Evolutionary conservation across 1,140 invertebrate species (phyloP).

Genomic region (Globodera rostochiensis): DNA sequence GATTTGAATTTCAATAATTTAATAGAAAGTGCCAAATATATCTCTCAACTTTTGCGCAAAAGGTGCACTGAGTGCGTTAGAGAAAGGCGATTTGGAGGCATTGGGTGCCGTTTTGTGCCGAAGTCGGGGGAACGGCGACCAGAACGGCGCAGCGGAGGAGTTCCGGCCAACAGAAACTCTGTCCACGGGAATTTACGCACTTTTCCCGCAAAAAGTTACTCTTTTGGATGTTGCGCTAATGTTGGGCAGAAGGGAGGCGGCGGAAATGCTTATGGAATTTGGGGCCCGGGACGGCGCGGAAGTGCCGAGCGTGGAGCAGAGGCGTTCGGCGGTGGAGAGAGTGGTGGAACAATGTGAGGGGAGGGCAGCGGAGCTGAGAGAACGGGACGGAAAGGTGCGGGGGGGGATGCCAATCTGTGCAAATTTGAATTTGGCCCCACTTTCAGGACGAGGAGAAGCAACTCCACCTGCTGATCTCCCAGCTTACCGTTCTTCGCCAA

Average conservation of each 20-base stretch:
- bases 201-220: constrained; percentile 32
- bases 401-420: background rate
- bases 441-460: constrained; percentile 49
- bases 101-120: constrained; percentile 31
- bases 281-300: constrained; percentile 40
- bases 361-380: background rate
- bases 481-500: constrained; percentile 29
- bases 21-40: background rate
- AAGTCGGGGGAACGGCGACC: background rate
- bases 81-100: constrained; percentile 45
- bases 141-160: background rate
- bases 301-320: constrained; percentile 10
- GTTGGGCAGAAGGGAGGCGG: constrained; percentile 34
- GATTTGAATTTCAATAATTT: too few relatives aligned
- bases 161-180: constrained; percentile 36
- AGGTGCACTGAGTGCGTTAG: constrained; percentile 43
- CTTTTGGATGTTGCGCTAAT: constrained; percentile 46
- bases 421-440: background rate
- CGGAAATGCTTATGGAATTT: constrained; percentile 35
- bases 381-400: constrained; percentile 3
- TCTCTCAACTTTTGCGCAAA: constrained; percentile 17
- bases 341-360: constrained; percentile 17
- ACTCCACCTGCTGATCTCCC: constrained; percentile 23
- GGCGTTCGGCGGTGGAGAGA: constrained; percentile 26
- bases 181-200: constrained; percentile 30